These are phyloP conservation scores for Copsychus sechellarum DNA, from an alignment of 2,113 vertebrate species.

Conservation along the genomic window DNA sequence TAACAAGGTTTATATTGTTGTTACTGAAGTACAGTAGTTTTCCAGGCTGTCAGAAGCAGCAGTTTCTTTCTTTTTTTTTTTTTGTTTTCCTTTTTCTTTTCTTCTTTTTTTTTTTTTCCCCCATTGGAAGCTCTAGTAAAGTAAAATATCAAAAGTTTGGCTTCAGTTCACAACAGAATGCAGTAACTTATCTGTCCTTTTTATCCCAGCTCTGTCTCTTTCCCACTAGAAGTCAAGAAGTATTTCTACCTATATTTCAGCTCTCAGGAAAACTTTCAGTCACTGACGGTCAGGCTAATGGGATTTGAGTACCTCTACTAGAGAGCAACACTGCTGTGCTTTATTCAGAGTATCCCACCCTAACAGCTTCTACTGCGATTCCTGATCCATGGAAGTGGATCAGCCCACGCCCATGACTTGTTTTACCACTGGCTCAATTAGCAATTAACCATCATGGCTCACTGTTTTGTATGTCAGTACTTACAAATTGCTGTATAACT, in stretches of 20 bases:
- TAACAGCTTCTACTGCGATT: not conserved
- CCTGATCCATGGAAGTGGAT: not conserved
- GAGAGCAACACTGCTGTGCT: not conserved
- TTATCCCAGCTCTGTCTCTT: not conserved
- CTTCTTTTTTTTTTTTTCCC: not conserved
- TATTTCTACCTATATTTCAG: not conserved
- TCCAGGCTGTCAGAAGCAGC: not conserved
- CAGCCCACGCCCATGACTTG: not conserved
- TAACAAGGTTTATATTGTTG: slow-evolving; percentile 12
- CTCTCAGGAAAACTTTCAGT: not conserved
- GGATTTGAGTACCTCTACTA: not conserved
- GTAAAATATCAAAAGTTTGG: not conserved
- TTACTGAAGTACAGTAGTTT: not conserved
- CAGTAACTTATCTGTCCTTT: not conserved
- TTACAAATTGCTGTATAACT: not conserved
- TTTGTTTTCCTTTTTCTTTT: not conserved
- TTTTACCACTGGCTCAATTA: not conserved
- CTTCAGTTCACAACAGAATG: not conserved
- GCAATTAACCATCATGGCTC: not conserved
- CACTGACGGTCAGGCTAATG: not conserved
- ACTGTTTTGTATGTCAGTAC: not conserved
- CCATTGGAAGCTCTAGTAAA: not conserved
- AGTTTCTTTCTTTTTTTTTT: not conserved
- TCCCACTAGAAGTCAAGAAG: not conserved
- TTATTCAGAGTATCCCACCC: not conserved